Base-by-base conservation (phyloP, 2,113 vertebrate species). In the Galeopterus variegatus region DNA sequence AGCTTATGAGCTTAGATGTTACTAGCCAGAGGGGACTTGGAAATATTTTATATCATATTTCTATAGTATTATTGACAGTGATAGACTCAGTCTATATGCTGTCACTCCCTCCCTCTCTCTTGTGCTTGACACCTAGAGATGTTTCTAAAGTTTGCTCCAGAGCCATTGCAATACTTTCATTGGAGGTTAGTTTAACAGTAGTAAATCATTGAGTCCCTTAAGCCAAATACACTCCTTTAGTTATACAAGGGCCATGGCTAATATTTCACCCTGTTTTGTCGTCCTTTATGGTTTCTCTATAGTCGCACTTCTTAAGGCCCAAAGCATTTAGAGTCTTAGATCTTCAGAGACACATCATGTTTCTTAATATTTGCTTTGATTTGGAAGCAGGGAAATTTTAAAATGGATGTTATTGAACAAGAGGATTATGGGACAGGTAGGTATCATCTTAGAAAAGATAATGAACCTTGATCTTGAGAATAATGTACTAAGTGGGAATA, bases 351-450 rank as follows among this genome's bases (percentile, higher is more conserved):
- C 69, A 93, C 9, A 93, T 94, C 86, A 92, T 79, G 64, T 93
- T 84, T 89, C 96, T 96, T 96, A 97, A 73, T 95, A 96, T 96
- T 97, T 95, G 62, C 96, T 97, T 97, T 98, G 96, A 97, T 97
- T 97, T 96, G 48, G 72, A 95, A 95, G 94, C 95, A 95, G 73
- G 95, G 73, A 94, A 95, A 75, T 28, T 90, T 97, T 96, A 73
- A 97, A 98, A 97, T 92, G 79, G 80, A 95, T 96, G 83, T 93
- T 97, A 97, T 80, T 95, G 93, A 97, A 95, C 56, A 97, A 87
- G 97, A 92, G n/a, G 21, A 93, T 73, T 86, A 65, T 93, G 48
- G 86, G 73, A 89, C 96, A 95, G 89, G 93, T 69, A 94, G 77
- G 62, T 94, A 50, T 96, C 75, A 84, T 95, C 91, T 97, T 88